Base-by-base conservation (phyloP, 2,113 vertebrate species). In the Toxotes chatareus region DNA sequence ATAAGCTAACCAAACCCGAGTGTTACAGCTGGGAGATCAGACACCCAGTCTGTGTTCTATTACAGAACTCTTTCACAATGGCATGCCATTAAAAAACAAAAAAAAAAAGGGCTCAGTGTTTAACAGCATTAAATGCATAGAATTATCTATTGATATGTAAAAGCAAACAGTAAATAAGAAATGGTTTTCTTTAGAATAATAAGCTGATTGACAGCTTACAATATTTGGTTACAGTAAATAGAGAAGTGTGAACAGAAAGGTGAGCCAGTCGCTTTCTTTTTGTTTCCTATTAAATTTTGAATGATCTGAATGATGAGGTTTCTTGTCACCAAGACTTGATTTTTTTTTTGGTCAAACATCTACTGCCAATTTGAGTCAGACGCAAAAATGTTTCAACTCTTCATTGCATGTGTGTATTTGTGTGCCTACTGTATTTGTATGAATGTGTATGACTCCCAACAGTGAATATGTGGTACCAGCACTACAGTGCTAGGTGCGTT, bases 1-100 rank as follows among this genome's bases (percentile, higher is more conserved):
- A 94, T 89, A 90, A 93, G 94, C 90, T 93, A 91, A 92, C 89
- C 91, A 83, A 86, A 90, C 89, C 87, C 51, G 79, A 80, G 83
- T 90, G 90, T 87, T 94, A 88, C 91, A 92, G 93, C 89, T 78
- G 88, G 86, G 84, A 94, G 93, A 96, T 94, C 93, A 88, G 60
- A 87, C 88, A 82, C 89, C 27, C 90, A 59, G 80, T 3, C 87
- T 85, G 86, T 87, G 88, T 88, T 91, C 86, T 80, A 63, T 87
- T 83, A 91, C 90, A 87, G 71, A 84, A 80, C 85, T 82, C 80
- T 56, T 66, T 79, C 75, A 79, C 76, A 83, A 88, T 83, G 85
- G 86, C 80, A 73, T 59, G 83, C 86, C 83, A 83, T 92, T 94
- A 90, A 92, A 88, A 83, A 51, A 9, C 23, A 40, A 76, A 64